phyloP scores from a whole-genome alignment of 2,888 invertebrate genomes.

The Lasioglossum oenotherae region DNA sequence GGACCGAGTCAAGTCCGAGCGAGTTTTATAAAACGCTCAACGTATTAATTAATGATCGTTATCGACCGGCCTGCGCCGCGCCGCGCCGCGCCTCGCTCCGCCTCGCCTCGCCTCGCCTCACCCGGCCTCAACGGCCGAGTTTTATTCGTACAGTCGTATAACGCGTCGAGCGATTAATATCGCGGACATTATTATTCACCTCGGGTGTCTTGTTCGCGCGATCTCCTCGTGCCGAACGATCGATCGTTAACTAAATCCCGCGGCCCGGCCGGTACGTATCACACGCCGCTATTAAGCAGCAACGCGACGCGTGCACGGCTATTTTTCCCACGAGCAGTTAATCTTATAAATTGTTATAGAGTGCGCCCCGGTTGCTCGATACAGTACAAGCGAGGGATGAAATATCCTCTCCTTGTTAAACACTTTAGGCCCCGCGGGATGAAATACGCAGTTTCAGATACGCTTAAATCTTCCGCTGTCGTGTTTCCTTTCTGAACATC shows the following conservation, averaged over 20 bases:
- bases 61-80: constrained; percentile 7
- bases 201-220: background rate
- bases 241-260: background rate
- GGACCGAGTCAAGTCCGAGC: constrained; percentile 18
- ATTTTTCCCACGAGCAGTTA: background rate
- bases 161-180: constrained; percentile 27
- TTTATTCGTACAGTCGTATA: constrained; percentile 12
- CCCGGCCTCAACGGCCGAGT: background rate
- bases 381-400: background rate
- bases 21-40: constrained; percentile 35
- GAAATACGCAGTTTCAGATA: background rate
- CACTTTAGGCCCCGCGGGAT: background rate
- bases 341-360: constrained; percentile 11
- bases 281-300: background rate
- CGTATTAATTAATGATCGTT: constrained; percentile 49
- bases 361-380: background rate
- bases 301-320: background rate
- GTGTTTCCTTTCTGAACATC: background rate
- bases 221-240: constrained; percentile 14
- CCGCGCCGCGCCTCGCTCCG: background rate
- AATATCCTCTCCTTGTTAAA: constrained; percentile 1
- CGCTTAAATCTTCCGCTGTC: background rate
- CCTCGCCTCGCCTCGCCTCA: background rate
- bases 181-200: constrained; percentile 9
- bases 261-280: background rate